Base-by-base conservation (phyloP, 1,140 invertebrate genomes). In the Campoletis sonorensis region DNA sequence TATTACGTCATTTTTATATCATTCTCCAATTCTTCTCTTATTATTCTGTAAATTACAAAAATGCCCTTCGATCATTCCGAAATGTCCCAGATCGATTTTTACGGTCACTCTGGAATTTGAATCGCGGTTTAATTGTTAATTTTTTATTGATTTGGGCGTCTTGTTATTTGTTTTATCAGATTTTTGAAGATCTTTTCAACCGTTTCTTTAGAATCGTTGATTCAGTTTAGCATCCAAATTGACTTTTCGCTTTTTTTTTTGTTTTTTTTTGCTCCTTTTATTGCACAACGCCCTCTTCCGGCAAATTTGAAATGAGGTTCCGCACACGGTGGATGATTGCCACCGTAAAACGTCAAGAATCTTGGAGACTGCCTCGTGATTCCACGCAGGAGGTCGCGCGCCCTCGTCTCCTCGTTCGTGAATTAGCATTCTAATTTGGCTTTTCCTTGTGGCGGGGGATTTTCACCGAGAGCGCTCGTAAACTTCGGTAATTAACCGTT, bases 361-460 rank as follows among this genome's bases (percentile, higher is more conserved):
- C 79, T 83, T 86, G 83, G 83, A 87, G 4, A n/a, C 18, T 82
- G 37, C 79, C 33, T 40, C 76, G 76, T 82, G 76, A 76, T 79
- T 58, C 40, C 33, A n/a, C 79, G 83, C 68, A 26, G 76, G 67
- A 77, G 83, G 75, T 58, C 75, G 68, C 72, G 72, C 15, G 18
- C 45, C 51, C 67, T 37, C 54, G 77, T 30, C 23, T 79, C 72
- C 51, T 54, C 27, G 54, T 61, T 75, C 16, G 88, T 87, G 85
- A 89, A 90, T 90, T 90, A 89, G 88, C 86, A 90, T 89, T 85
- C 82, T 89, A 90, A 90, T 89, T 88, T 84, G 85, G 80, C 83
- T 81, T 76, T 68, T 64, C 81, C 71, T 70, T 33, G 67, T 79
- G 79, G 33, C 68, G 49, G 30, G 76, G 45, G 51, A 54, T 54